phyloP scores from a whole-genome alignment of 1,140 invertebrate genomes.

The Drosophila erecta region DNA sequence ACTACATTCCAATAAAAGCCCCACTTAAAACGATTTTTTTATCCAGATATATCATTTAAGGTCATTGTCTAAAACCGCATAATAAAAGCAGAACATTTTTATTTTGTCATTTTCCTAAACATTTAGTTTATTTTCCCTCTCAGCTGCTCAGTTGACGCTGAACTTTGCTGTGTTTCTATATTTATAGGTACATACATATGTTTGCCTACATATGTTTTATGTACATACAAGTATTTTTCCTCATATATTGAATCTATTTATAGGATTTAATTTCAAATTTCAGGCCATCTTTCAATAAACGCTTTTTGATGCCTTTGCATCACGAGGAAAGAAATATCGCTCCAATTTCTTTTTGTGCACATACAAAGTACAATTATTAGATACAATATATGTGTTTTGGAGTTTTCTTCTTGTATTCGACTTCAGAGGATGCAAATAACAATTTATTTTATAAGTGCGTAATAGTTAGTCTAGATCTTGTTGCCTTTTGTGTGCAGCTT shows the following conservation, averaged over 20 bases:
- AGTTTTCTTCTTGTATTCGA: too few species aligned
- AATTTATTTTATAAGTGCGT: too few species aligned
- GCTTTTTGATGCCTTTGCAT: background rate
- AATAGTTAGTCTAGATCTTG: background rate
- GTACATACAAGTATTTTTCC: constrained; percentile 19
- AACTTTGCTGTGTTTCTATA: constrained; percentile 60
- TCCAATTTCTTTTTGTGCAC: background rate
- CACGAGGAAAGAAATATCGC: background rate
- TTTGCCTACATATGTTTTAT: constrained; percentile 32
- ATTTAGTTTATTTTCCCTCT: constrained; percentile 23
- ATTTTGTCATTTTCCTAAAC: constrained; percentile 2
- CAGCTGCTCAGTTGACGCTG: constrained; percentile 46
- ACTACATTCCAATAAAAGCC: too few species aligned
- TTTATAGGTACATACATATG: constrained; percentile 17
- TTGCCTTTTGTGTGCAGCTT: background rate
- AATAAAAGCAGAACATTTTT: background rate
- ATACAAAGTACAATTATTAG: too few species aligned
- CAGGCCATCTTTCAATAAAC: constrained; percentile 23
- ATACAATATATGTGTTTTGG: too few species aligned
- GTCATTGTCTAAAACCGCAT: background rate
- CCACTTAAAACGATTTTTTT: too few species aligned
- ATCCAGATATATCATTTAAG: too few species aligned
- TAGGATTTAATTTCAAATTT: constrained; percentile 65
- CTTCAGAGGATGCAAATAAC: too few species aligned
- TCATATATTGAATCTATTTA: constrained; percentile 56